phyloP scores from a whole-genome alignment of 2,797 vertebrate genomes.

The Mormyrus hasselquistii region DNA sequence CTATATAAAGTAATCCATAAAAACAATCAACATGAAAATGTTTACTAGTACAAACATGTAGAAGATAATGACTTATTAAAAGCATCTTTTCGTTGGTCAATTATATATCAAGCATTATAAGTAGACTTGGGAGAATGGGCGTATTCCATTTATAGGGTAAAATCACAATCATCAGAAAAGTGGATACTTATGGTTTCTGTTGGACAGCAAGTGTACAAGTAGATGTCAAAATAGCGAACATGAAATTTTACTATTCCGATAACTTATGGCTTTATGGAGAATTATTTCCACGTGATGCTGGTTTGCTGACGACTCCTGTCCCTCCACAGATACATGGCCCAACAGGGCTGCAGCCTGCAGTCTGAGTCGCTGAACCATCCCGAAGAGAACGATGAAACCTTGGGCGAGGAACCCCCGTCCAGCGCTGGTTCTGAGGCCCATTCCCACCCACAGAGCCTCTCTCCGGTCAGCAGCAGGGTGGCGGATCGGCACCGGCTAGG shows the following conservation, averaged over 20 bases:
- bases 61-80: background rate
- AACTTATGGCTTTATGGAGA: background rate
- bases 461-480: background rate
- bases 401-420: slow-evolving; percentile 42
- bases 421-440: background rate
- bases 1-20: background rate
- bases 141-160: background rate
- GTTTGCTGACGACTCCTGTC: background rate
- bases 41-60: background rate
- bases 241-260: background rate
- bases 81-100: background rate
- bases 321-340: slow-evolving; percentile 33
- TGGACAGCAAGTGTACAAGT: background rate
- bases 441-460: background rate
- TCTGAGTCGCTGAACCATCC: slow-evolving; percentile 48
- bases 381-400: slow-evolving; percentile 66
- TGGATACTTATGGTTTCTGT: background rate
- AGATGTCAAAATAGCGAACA: background rate
- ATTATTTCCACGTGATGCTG: background rate
- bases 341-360: slow-evolving; percentile 25
- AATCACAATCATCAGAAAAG: background rate
- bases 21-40: background rate
- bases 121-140: background rate
- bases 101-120: background rate
- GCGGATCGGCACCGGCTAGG: background rate